phyloP scores from a whole-genome alignment of 1,140 invertebrate genomes.

The fruit fly (Drosophila melanogaster) region Release_6_plus_ISO1_MT NT_033777.3:19548501-19549000 shows the following conservation, averaged over 20 bases:
- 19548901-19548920: constrained; percentile 3
- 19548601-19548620: not conserved
- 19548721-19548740: not conserved
- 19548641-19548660: not conserved
- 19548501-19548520: not conserved
- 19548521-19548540: constrained; percentile 10
- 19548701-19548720: not conserved
- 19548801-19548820: too few relatives aligned
- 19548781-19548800: not conserved
- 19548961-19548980: constrained; percentile 5
- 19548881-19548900: too few relatives aligned
- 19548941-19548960: not conserved
- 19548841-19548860: not conserved
- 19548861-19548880: not conserved
- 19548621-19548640: not conserved
- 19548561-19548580: not conserved
- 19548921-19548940: constrained; percentile 9
- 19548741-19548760: not conserved
- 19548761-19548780: not conserved
- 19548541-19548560: constrained; percentile 17
- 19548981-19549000: constrained; percentile 38
- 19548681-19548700: too few relatives aligned
- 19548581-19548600: not conserved
- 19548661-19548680: not conserved
- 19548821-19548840: too few relatives aligned